phyloP scores from a whole-genome alignment of 92 coral and sea anemone species.

The Chrysogorgia sp. region DNA sequence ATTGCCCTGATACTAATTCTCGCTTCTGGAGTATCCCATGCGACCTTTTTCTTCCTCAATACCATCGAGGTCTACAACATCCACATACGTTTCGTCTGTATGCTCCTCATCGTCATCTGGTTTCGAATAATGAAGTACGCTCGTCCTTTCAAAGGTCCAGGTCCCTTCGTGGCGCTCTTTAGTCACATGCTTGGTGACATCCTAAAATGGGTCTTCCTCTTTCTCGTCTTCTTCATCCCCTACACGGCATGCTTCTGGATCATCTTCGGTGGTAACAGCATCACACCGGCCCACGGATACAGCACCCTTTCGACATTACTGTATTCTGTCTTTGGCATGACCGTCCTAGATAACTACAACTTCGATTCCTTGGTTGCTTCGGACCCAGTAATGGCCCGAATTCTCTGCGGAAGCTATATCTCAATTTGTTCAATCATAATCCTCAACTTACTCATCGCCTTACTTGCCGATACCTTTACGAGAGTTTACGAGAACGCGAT shows the following conservation, averaged over 20 bases:
- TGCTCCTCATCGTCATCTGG: conserved; percentile 67
- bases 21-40: conserved; percentile 69
- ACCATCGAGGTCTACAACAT: conserved; percentile 29
- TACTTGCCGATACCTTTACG: conserved; percentile 71
- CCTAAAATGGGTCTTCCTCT: conserved; percentile 65
- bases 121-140: conserved; percentile 71
- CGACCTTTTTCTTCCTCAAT: conserved; percentile 64
- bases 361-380: conserved; percentile 49
- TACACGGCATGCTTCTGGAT: conserved; percentile 74
- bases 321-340: conserved; percentile 61
- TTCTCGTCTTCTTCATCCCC: conserved; percentile 66
- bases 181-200: conserved; percentile 66
- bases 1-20: conserved; percentile 73
- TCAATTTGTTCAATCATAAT: conserved; percentile 59
- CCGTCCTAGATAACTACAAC: conserved; percentile 66
- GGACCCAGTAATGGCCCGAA: conserved; percentile 63
- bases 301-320: conserved; percentile 44
- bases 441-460: conserved; percentile 70
- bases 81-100: conserved; percentile 42
- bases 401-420: conserved; percentile 62
- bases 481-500: conserved; percentile 77
- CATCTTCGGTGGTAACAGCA: conserved; percentile 61
- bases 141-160: conserved; percentile 68
- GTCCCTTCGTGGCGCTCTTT: conserved; percentile 72
- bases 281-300: conserved; percentile 62